These are phyloP conservation scores for Salvelinus namaycush DNA, from an alignment of 2,113 vertebrate species.

Conservation along the genomic window DNA sequence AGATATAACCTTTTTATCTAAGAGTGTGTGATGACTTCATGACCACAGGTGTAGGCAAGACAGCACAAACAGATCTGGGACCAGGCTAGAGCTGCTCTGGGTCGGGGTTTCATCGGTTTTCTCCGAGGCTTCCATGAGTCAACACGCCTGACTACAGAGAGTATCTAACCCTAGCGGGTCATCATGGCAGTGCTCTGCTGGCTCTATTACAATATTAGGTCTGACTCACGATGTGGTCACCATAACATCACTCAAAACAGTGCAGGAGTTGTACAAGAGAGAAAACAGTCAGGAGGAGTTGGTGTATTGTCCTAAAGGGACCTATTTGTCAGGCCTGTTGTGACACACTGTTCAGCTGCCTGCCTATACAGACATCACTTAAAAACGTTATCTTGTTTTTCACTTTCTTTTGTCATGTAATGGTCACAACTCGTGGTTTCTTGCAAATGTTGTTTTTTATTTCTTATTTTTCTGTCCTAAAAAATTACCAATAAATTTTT, in stretches of 20 bases:
- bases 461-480: too few relatives aligned
- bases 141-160: constrained; percentile 38
- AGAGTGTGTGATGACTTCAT: background rate
- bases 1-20: too few relatives aligned
- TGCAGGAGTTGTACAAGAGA: background rate
- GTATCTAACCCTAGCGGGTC: constrained; percentile 37
- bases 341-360: background rate
- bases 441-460: background rate
- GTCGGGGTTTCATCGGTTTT: constrained; percentile 42
- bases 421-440: background rate
- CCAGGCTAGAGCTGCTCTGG: constrained; percentile 1
- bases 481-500: too few relatives aligned
- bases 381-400: background rate
- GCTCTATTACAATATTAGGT: constrained; percentile 8
- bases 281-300: background rate
- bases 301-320: background rate
- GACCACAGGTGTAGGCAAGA: background rate
- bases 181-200: constrained; percentile 1
- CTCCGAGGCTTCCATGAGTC: constrained; percentile 38
- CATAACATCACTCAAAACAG: constrained; percentile 14
- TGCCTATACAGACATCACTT: background rate
- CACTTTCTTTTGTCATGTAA: background rate
- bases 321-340: background rate
- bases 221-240: constrained; percentile 17
- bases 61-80: background rate